phyloP scores from a whole-genome alignment of 2,888 invertebrate species.

The Notodonta dromedarius region DNA sequence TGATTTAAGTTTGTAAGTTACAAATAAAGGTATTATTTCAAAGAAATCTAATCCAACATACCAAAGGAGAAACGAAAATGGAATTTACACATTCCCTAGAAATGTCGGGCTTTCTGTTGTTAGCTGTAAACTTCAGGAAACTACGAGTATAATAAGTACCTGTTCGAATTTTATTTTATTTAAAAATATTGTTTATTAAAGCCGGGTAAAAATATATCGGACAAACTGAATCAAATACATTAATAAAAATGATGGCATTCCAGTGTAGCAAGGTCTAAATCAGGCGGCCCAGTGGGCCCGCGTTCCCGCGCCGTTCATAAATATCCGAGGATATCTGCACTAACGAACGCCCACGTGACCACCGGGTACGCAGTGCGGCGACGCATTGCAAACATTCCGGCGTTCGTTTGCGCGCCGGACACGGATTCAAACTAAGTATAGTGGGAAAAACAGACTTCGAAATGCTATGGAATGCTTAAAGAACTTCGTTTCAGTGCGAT shows the following conservation, averaged over 20 bases:
- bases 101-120: no score
- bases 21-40: no score
- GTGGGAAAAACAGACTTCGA: slow-evolving; percentile 19
- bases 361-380: slow-evolving; percentile 52
- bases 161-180: no score
- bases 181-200: no score
- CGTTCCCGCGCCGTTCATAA: slow-evolving; percentile 29
- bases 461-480: background rate
- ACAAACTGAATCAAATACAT: no score
- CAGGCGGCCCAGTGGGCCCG: slow-evolving; percentile 37
- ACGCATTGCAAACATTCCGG: slow-evolving; percentile 50
- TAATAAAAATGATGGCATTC: no score
- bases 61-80: no score
- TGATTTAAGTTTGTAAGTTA: background rate
- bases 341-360: slow-evolving; percentile 32
- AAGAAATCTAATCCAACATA: no score
- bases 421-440: slow-evolving; percentile 29
- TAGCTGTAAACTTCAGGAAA: no score
- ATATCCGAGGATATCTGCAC: slow-evolving; percentile 40
- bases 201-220: no score
- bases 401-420: slow-evolving; percentile 25
- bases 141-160: no score
- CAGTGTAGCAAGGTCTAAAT: slow-evolving; percentile 32
- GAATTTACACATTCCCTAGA: no score
- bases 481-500: background rate